A percentile compares a stretch with the other conserved stretches of the same genome.
phyloP scores from a whole-genome alignment of 92 coral and sea anemone genomes.

The Micromussa lordhowensis region DNA sequence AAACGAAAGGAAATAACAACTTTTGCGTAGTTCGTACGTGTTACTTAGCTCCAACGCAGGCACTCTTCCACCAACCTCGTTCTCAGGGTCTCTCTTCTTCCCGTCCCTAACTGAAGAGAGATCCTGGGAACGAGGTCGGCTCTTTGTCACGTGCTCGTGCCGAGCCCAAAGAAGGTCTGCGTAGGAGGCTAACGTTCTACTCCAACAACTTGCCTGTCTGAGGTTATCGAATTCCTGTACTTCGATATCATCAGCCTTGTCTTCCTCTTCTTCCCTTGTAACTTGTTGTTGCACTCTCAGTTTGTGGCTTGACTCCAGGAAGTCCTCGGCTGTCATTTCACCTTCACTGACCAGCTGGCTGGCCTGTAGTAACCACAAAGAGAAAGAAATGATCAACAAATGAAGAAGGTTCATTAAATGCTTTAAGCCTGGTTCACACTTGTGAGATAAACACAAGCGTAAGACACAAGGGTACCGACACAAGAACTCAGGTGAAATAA shows the following conservation, averaged over 20 bases:
- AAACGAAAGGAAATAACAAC: too few relatives aligned
- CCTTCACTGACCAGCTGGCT: constrained; percentile 79
- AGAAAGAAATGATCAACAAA: background rate
- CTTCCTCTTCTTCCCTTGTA: constrained; percentile 79
- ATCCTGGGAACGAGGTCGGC: too few relatives aligned
- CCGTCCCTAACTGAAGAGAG: too few relatives aligned
- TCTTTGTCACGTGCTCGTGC: too few relatives aligned
- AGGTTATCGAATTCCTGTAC: constrained; percentile 84
- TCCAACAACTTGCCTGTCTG: constrained; percentile 64
- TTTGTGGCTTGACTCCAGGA: constrained; percentile 78
- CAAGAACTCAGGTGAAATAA: too few relatives aligned
- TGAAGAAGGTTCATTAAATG: background rate
- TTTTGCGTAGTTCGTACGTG: too few relatives aligned
- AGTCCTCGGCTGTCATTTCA: constrained; percentile 87
- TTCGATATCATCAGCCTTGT: constrained; percentile 72
- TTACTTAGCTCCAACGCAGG: too few relatives aligned
- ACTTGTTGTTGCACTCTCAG: constrained; percentile 81
- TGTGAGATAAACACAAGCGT: too few relatives aligned
- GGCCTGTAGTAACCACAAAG: constrained; percentile 44
- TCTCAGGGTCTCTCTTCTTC: background rate
- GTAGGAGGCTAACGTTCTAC: too few relatives aligned
- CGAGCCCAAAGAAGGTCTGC: too few relatives aligned
- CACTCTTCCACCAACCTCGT: background rate
- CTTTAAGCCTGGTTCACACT: too few relatives aligned
- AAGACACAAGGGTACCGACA: too few relatives aligned